A percentile compares a stretch with the other conserved stretches of the same genome.
Evolutionary conservation across 2,888 invertebrate genomes (phyloP).

Genomic region (Holacanthella duospinosa): DNA sequence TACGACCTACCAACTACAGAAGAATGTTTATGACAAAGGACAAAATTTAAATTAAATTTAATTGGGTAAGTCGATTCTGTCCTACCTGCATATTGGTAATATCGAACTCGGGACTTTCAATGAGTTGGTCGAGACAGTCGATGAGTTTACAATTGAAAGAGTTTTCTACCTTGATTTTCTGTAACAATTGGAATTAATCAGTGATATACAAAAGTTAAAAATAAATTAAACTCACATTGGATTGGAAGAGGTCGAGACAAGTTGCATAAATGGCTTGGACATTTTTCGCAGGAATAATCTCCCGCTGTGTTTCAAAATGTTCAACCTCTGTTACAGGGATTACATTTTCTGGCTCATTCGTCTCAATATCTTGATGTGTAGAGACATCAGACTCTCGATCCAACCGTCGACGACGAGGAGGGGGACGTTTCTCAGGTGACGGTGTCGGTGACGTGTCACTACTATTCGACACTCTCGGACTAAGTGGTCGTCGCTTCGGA

Average conservation of each 20-base stretch:
- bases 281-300: neutral
- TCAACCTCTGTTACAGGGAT: too few relatives aligned
- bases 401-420: too few relatives aligned
- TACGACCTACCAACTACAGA: slow-evolving; percentile 22
- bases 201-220: neutral
- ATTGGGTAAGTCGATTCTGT: neutral
- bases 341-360: too few relatives aligned
- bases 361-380: too few relatives aligned
- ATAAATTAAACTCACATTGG: neutral
- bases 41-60: neutral
- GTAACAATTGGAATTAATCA: neutral
- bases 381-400: too few relatives aligned
- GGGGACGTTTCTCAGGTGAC: too few relatives aligned
- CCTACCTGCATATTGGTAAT: slow-evolving; percentile 28
- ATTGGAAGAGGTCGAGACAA: neutral
- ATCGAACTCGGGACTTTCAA: slow-evolving; percentile 27
- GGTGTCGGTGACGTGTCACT: too few relatives aligned
- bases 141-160: slow-evolving; percentile 30
- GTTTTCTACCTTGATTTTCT: slow-evolving; percentile 33
- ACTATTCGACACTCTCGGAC: too few relatives aligned
- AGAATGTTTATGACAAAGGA: neutral
- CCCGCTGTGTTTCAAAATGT: too few relatives aligned
- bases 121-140: slow-evolving; percentile 31
- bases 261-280: neutral
- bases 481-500: too few relatives aligned